Evolutionary conservation across 1,140 invertebrate genomes (phyloP).

Genomic region (Anastrepha ludens): DNA sequence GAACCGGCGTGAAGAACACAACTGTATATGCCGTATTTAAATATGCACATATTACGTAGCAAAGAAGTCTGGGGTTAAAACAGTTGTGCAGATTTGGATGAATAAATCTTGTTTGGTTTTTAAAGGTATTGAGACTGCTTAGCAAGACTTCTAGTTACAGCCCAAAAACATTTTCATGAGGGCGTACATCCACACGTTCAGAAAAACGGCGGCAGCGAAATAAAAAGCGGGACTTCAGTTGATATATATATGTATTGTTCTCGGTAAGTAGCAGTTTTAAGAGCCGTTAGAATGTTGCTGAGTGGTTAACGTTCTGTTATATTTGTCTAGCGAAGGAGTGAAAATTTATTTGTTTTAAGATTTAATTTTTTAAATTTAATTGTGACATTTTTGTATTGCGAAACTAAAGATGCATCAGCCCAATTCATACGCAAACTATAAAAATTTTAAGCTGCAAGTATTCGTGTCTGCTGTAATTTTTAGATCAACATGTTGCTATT

Average conservation of each 20-base stretch:
- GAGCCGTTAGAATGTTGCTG: not conserved
- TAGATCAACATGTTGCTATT: too few relatives aligned
- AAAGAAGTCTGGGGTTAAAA: not conserved
- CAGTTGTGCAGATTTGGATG: not conserved
- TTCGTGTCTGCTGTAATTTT: too few relatives aligned
- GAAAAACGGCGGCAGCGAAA: not conserved
- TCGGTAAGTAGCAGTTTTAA: slow-evolving; percentile 13
- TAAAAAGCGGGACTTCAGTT: slow-evolving; percentile 31
- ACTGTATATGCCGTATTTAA: not conserved
- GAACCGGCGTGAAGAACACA: not conserved
- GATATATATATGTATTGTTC: not conserved
- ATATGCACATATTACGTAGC: slow-evolving; percentile 12
- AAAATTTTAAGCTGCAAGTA: too few relatives aligned
- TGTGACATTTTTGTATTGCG: too few relatives aligned
- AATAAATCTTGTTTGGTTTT: not conserved
- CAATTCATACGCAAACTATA: too few relatives aligned
- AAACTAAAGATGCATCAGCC: too few relatives aligned
- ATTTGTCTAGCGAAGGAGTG: not conserved
- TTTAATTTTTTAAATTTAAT: too few relatives aligned
- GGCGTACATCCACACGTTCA: not conserved
- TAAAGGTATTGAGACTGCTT: not conserved
- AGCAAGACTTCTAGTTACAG: not conserved
- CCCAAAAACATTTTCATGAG: not conserved
- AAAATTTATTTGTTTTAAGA: too few relatives aligned
- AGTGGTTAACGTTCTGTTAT: not conserved